Evolutionary conservation across 2,797 vertebrate genomes (phyloP).

Genomic region (Chaetodon trifasciatus): DNA sequence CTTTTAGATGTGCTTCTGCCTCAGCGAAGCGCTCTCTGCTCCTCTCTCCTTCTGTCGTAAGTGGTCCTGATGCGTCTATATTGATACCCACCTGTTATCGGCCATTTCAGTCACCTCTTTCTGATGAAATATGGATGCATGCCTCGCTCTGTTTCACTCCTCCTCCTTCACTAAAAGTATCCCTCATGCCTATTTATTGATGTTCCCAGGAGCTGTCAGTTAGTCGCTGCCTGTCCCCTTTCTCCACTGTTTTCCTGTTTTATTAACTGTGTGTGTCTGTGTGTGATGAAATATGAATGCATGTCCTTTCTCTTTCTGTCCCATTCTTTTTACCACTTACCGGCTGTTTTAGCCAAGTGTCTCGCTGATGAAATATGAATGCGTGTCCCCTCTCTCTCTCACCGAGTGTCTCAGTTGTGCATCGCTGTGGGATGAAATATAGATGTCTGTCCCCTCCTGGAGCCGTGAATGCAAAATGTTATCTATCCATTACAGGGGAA

Average conservation of each 20-base stretch:
- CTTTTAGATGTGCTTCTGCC: constrained; percentile 66
- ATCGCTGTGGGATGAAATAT: constrained; percentile 62
- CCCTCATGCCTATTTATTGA: constrained; percentile 73
- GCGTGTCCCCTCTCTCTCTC: constrained; percentile 50
- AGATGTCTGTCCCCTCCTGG: constrained; percentile 45
- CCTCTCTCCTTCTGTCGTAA: constrained; percentile 35
- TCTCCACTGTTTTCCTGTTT: constrained; percentile 60
- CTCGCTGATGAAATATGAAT: constrained; percentile 75
- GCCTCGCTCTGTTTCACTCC: constrained; percentile 38
- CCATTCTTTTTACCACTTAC: constrained; percentile 62
- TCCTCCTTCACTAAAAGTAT: constrained; percentile 60
- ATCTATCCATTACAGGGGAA: constrained; percentile 47
- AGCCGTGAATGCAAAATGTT: constrained; percentile 56
- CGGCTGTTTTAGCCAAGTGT: constrained; percentile 61
- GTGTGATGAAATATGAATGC: constrained; percentile 77
- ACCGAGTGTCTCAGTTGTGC: constrained; percentile 31
- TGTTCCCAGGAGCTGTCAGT: constrained; percentile 51
- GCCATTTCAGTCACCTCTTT: constrained; percentile 59
- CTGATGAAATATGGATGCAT: constrained; percentile 75
- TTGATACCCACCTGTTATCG: constrained; percentile 72
- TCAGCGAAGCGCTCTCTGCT: constrained; percentile 42
- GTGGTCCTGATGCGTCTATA: constrained; percentile 67
- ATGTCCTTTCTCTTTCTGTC: constrained; percentile 61
- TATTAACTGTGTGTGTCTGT: constrained; percentile 55
- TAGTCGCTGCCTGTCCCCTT: constrained; percentile 34